These are phyloP conservation scores for Bombylius major DNA, from an alignment of 2,888 invertebrate species.

Conservation along the genomic window DNA sequence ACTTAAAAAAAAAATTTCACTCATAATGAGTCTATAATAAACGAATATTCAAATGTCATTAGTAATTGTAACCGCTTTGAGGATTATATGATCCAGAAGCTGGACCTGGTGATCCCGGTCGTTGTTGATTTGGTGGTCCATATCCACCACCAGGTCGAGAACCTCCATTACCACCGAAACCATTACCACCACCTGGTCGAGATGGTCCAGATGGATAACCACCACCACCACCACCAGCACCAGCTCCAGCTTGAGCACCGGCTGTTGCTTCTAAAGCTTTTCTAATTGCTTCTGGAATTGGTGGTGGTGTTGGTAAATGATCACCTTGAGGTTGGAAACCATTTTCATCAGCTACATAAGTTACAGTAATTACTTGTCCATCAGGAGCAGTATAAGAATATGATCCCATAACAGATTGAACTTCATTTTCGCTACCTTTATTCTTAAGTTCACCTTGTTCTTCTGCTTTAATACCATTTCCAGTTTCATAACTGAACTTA, in stretches of 20 bases:
- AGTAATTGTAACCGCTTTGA: slow-evolving; percentile 39
- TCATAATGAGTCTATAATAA: background rate
- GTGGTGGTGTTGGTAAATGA: slow-evolving; percentile 50
- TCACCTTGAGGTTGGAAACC: slow-evolving; percentile 48
- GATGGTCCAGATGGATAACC: slow-evolving; percentile 18
- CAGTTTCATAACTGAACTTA: slow-evolving; percentile 48
- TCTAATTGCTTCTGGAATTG: slow-evolving; percentile 51
- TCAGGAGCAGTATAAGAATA: slow-evolving; percentile 53
- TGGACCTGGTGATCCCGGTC: slow-evolving; percentile 13
- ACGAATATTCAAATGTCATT: slow-evolving; percentile 8
- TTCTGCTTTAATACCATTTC: slow-evolving; percentile 49
- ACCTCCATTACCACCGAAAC: slow-evolving; percentile 19
- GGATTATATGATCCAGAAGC: slow-evolving; percentile 35
- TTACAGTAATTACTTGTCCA: slow-evolving; percentile 45
- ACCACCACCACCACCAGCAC: slow-evolving; percentile 19
- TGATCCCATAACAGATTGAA: slow-evolving; percentile 46
- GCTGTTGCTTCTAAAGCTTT: slow-evolving; percentile 43
- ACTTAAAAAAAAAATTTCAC: background rate
- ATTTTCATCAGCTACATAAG: slow-evolving; percentile 53
- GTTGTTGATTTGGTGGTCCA: slow-evolving; percentile 10
- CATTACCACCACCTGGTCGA: slow-evolving; percentile 14
- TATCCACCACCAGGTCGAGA: slow-evolving; percentile 16
- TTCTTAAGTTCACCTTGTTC: slow-evolving; percentile 49
- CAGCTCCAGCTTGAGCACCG: slow-evolving; percentile 28
- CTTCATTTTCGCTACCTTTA: slow-evolving; percentile 43